Conservation (phyloP, 2,797 vertebrate genomes). For the Florisuga fusca region DNA sequence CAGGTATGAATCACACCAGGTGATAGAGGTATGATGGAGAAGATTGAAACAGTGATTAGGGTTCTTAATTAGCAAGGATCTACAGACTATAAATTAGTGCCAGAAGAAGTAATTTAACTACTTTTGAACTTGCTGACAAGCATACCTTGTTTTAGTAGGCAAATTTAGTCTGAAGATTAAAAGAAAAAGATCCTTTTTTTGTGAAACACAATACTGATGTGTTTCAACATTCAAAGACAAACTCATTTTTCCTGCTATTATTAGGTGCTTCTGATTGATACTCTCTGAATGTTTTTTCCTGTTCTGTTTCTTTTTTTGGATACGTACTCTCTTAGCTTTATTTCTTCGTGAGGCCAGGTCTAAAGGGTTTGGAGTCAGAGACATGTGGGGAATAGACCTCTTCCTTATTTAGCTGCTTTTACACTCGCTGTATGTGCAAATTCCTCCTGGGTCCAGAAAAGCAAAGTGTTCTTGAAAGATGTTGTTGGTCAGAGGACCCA, state of each 20-base stretch:
- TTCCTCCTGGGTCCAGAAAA: background rate
- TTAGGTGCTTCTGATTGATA: background rate
- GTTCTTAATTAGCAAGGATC: constrained; percentile 63
- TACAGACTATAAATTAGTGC: constrained; percentile 65
- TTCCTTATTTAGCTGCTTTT: background rate
- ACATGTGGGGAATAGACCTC: rapidly evolving
- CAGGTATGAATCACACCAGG: constrained; percentile 54
- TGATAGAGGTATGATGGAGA: constrained; percentile 26
- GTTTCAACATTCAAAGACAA: background rate
- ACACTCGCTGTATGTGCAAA: background rate
- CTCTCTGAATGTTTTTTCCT: background rate
- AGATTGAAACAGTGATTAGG: constrained; percentile 60
- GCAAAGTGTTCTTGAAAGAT: background rate
- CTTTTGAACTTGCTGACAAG: constrained; percentile 31
- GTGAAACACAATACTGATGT: background rate
- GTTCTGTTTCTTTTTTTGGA: background rate
- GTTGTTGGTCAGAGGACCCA: background rate
- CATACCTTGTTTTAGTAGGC: background rate
- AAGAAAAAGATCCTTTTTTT: background rate
- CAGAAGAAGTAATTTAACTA: constrained; percentile 44
- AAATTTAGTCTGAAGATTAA: background rate
- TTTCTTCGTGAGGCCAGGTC: background rate
- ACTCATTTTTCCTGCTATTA: background rate
- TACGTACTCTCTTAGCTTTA: background rate
- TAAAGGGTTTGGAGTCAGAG: background rate